Base-by-base conservation (phyloP, 2,888 invertebrate genomes). In the Erpobdella octoculata region DNA sequence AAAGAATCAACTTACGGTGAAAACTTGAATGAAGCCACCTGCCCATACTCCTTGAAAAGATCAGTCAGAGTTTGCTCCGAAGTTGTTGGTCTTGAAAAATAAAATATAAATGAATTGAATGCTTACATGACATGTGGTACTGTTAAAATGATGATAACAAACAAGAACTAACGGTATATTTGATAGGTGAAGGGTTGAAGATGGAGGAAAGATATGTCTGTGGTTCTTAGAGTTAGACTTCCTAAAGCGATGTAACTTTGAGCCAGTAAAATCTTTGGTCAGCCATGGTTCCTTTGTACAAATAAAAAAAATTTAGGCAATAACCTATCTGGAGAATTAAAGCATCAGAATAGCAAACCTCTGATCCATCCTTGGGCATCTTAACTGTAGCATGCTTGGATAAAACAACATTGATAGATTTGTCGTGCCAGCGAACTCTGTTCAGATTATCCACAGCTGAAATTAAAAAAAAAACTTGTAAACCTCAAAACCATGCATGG, bases 181-280 rank as follows among this genome's bases (percentile, higher is more conserved):
- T 82, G 96, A 97, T 84, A 98, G 89, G 88, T 99, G 98, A 83
- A 98, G 88, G 78, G 97, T 98, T 78, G 93, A 90, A 82, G 95
- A 95, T 79, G 98, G 98, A 81, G 98, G 96, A 87, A 96, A 99
- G 83, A 99, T 98, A 85, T 98, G 98, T 87, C 96, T 93, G 85
- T 97, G 98, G 86, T 98, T 98, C 87, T 98, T 98, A 82, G 95
- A 95, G 81, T 97, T 97, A 21, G 97, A 97, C 85, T 98, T 97
- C 87, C 98, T 98, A 88, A 98, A 98, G 74, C 98, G 36, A 38
- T 68, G 68, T 31, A 68, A 18, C 68, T 68, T 68, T 28, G 68
- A 68, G 21, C 68, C 68, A 31, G 68, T 31, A 25, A 41, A 68
- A 41, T 68, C 68, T 35, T 68, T 68, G 8, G 68, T 68, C 46